Evolutionary conservation across 2,113 vertebrate species (phyloP).

Genomic region (Sinosuthora webbiana): DNA sequence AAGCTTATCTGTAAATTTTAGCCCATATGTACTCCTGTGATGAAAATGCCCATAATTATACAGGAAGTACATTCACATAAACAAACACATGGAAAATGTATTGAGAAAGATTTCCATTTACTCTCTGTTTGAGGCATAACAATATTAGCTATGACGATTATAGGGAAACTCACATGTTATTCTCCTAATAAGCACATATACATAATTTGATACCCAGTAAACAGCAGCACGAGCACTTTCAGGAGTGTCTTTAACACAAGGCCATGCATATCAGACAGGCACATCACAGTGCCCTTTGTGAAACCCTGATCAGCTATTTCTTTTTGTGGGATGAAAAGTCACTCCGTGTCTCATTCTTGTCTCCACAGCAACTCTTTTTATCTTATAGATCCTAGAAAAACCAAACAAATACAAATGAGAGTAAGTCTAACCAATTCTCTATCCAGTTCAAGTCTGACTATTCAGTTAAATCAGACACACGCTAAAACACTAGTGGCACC

Average conservation of each 20-base stretch:
- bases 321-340: not conserved
- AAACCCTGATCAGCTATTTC: not conserved
- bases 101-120: slow-evolving; percentile 26
- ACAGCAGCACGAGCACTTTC: not conserved
- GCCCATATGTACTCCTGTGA: not conserved
- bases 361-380: not conserved
- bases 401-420: not conserved
- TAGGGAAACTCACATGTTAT: not conserved
- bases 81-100: not conserved
- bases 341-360: not conserved
- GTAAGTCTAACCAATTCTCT: not conserved
- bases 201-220: slow-evolving; percentile 6
- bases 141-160: not conserved
- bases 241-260: not conserved
- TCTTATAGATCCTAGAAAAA: not conserved
- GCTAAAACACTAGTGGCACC: not conserved
- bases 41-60: slow-evolving; percentile 20
- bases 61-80: slow-evolving; percentile 14
- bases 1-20: slow-evolving; percentile 19
- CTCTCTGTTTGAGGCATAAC: slow-evolving; percentile 14
- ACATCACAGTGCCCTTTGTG: not conserved
- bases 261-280: not conserved
- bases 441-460: not conserved
- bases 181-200: slow-evolving; percentile 21
- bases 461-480: not conserved